phyloP scores from a whole-genome alignment of 2,797 vertebrate genomes.

The Lithobates pipiens region DNA sequence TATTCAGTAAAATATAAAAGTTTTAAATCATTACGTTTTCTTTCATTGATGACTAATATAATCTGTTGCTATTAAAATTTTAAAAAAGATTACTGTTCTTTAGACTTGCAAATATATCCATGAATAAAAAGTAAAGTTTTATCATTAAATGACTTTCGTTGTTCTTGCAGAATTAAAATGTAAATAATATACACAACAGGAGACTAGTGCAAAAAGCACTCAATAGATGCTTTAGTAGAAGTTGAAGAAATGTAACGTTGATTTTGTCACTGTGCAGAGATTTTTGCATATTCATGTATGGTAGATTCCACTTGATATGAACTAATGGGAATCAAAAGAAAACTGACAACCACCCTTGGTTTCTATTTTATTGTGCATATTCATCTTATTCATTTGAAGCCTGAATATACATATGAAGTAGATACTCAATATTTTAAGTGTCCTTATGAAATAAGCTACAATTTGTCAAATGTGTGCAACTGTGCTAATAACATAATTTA shows the following conservation, averaged over 20 bases:
- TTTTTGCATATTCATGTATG: conserved; percentile 51
- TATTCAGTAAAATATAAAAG: too few species aligned
- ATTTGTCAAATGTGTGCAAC: conserved; percentile 18
- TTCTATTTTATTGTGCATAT: conserved; percentile 31
- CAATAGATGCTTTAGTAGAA: conserved; percentile 32
- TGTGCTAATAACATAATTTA: conserved; percentile 9
- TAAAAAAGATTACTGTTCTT: background rate
- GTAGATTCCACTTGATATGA: conserved; percentile 45
- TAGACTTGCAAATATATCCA: conserved; percentile 8
- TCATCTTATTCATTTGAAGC: conserved; percentile 13
- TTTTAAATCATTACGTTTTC: too few species aligned
- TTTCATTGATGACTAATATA: too few species aligned
- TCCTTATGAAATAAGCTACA: conserved; percentile 13
- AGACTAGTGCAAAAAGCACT: conserved; percentile 52
- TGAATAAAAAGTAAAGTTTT: conserved; percentile 33
- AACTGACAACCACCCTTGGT: conserved; percentile 36
- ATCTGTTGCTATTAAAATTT: background rate
- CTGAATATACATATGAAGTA: conserved; percentile 33
- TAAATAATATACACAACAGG: conserved; percentile 56
- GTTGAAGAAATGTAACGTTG: conserved; percentile 43
- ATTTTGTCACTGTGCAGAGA: conserved; percentile 44
- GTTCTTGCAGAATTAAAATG: conserved; percentile 57
- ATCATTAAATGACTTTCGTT: conserved; percentile 37
- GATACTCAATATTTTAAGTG: conserved; percentile 22
- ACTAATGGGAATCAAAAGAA: conserved; percentile 40